Evolutionary conservation across 2,113 vertebrate genomes (phyloP), one percentile per base, ranked within the genome.

Genomic region (Hippocampus mohnikei): DNA sequence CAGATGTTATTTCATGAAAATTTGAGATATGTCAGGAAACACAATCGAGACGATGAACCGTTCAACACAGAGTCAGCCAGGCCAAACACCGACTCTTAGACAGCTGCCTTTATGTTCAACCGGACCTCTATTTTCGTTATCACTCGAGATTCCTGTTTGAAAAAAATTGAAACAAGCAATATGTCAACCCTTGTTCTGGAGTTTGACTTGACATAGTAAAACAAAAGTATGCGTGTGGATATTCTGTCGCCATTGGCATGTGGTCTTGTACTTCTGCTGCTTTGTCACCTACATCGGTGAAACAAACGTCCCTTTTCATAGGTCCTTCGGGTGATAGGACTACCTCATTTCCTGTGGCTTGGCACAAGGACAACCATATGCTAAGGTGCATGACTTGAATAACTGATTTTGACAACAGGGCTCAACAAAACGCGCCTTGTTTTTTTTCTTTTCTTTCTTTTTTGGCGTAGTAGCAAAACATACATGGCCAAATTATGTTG

Each of bases 331-430:
- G 82, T 86, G 85, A 91, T 88, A 87, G 77, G 81, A 91, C 90
- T 91, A 92, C 91, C 88, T 92, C 86, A 91, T 93, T 93, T 93
- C 91, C 91, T 90, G 86, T 81, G 79, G 80, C 79, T 88, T 81
- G 83, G 84, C 75, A 81, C 76, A 48, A 70, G 71, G 82, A 78
- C 81, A 86, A 69, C 72, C 76, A 66, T 84, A 89, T 89, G 86
- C 85, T 84, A 74, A 81, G 86, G 84, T 88, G 81, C 56, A 73
- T 87, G 89, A 92, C 83, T 89, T 88, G 86, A 92, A 92, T 84
- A 91, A 90, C 86, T 84, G 87, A 88, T 84, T 74, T 73, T 60
- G 85, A 89, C 84, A 85, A 82, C 29, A 16, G 41, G 71, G 37
- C 73, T 52, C 80, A 80, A 91, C 87, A 92, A 90, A 90, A 90